Percentiles rank a stretch among this genome's conserved stretches.
phyloP scores from a whole-genome alignment of 2,888 invertebrate genomes.

The Eurytoma adleriae region DNA sequence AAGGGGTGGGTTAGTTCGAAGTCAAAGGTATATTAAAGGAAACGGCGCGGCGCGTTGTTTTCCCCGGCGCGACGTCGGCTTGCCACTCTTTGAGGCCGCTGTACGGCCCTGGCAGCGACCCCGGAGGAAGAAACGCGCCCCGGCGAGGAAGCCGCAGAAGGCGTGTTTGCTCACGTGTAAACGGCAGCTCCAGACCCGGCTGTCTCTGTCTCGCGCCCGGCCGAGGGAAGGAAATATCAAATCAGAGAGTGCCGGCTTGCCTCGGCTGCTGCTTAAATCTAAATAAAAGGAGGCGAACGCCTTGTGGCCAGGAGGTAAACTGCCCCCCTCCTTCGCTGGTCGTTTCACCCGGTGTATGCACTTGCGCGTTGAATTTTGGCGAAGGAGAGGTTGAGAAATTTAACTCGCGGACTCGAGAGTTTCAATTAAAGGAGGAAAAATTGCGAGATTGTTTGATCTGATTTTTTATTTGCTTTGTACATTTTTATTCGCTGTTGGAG shows the following conservation, averaged over 20 bases:
- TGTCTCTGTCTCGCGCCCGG: slow-evolving; percentile 53
- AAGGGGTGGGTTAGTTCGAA: neutral
- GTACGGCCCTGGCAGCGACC: neutral
- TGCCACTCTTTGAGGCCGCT: neutral
- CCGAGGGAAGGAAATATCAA: slow-evolving; percentile 56
- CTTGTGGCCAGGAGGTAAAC: no score
- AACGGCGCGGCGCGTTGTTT: slow-evolving; percentile 14
- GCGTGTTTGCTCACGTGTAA: slow-evolving; percentile 55
- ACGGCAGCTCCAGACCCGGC: slow-evolving; percentile 24
- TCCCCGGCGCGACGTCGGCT: neutral
- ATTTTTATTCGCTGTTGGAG: no score
- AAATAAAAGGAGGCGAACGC: slow-evolving; percentile 37
- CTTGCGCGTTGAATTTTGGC: no score
- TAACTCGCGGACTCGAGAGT: neutral
- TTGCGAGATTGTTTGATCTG: no score
- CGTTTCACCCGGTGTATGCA: no score
- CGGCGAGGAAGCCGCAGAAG: slow-evolving; percentile 11
- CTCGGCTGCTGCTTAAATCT: slow-evolving; percentile 56
- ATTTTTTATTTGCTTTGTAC: no score
- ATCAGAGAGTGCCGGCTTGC: slow-evolving; percentile 49
- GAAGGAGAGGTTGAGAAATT: no score
- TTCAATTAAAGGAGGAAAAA: slow-evolving; percentile 42
- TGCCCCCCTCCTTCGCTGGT: no score
- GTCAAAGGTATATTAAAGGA: slow-evolving; percentile 39
- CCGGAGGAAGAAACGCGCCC: neutral